These are phyloP conservation scores for Laterallus jamaicensis DNA, from an alignment of 2,113 vertebrate species.

Conservation along the genomic window DNA sequence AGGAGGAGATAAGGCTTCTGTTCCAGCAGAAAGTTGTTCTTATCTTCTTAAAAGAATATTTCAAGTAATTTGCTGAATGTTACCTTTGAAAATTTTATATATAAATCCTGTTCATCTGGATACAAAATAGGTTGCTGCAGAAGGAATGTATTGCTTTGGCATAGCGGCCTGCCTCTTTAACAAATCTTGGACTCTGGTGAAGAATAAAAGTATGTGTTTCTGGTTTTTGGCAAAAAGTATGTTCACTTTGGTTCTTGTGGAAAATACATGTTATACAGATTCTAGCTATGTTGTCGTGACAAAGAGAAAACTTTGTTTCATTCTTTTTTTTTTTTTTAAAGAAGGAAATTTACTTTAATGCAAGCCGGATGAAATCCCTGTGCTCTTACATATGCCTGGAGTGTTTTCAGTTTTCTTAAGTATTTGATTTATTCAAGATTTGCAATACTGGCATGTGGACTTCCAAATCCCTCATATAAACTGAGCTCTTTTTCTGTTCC, in stretches of 20 bases:
- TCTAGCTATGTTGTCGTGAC: background rate
- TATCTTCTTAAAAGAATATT: background rate
- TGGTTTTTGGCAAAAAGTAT: background rate
- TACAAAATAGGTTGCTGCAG: background rate
- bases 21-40: background rate
- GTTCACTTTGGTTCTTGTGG: background rate
- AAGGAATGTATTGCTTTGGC: background rate
- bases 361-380: background rate
- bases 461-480: background rate
- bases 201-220: background rate
- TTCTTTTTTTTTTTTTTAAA: background rate
- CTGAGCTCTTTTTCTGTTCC: background rate
- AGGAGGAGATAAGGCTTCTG: background rate
- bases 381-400: background rate
- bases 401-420: background rate
- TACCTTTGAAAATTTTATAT: background rate
- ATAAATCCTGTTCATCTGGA: background rate
- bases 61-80: background rate
- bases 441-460: background rate
- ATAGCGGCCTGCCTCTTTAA: background rate
- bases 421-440: background rate
- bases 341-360: background rate
- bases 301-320: background rate
- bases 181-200: background rate
- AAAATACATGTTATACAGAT: background rate